Evolutionary conservation across 2,113 vertebrate genomes (phyloP), one percentile per base, ranked within the genome.

Genomic region (Chiloscyllium plagiosum): DNA sequence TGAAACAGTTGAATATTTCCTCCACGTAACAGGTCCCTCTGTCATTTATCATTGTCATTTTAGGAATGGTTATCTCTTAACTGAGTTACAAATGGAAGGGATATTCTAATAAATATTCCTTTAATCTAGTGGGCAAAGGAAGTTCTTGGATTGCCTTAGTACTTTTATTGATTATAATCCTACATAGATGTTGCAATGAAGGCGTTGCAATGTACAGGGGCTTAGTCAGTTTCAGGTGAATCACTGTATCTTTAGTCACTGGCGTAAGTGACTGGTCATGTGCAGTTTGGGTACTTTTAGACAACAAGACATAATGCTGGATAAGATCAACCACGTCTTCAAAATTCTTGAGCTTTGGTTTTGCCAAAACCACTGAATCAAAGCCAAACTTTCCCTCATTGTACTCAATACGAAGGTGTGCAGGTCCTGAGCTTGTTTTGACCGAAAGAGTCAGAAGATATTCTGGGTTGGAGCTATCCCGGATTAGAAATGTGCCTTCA

Each of bases 391-490:
- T 69, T 0, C 96, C 96, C 26, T 95, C 96, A 0, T 92, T 95
- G 76, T 96, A 96, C 95, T 97, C 96, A 37, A 97, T 97, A 52
- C 96, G 96, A 50, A 97, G 96, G 96, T 97, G 96, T 8, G 97
- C 97, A 52, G 97, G 96, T 12, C 97, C 97, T 0, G 96, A 85
- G 56, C 96, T 96, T 33, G 97, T 97, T 96, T 96, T 96, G 69
- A 97, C 96, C 0, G 97, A 97, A 20, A 97, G 96, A 10, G 97
- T 97, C 15, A 97, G 96, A n/a, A 96, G 94, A 95, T 96, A 97
- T 4, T 95, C 95, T 3, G 96, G 96, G 95, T 96, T 96, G 12
- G 96, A 97, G 92, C 97, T 97, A 94, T 97, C 96, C 29, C 96
- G 90, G 95, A 97, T 68, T 15, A 97, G 96, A 80, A 96, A 97